Evolutionary conservation across 2,888 invertebrate genomes (phyloP).

Genomic region (Lasioglossum pauxillum): DNA sequence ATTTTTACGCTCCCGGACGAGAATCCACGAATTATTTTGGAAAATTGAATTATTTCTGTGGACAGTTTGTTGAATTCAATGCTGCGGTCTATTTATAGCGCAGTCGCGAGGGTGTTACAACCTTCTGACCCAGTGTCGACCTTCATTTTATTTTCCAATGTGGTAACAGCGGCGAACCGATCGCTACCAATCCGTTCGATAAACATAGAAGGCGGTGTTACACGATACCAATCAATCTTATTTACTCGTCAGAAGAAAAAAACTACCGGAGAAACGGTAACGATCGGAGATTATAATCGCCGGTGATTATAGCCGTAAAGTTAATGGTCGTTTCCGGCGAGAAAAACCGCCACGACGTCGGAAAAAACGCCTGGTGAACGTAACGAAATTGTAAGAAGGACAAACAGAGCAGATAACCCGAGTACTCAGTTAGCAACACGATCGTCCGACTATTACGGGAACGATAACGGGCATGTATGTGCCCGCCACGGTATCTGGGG

Average conservation of each 20-base stretch:
- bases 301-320: neutral
- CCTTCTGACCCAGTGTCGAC: neutral
- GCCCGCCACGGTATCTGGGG: slow-evolving; percentile 68
- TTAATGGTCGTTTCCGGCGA: slow-evolving; percentile 21
- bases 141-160: neutral
- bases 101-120: neutral
- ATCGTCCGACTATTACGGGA: slow-evolving; percentile 71
- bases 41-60: neutral
- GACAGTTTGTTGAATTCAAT: neutral
- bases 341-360: neutral
- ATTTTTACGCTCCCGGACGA: too few species aligned
- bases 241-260: neutral
- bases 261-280: neutral
- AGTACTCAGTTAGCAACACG: slow-evolving; percentile 70
- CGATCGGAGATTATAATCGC: neutral
- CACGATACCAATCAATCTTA: neutral
- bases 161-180: neutral
- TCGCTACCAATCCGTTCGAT: neutral
- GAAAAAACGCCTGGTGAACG: slow-evolving; percentile 45
- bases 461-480: slow-evolving; percentile 72
- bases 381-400: slow-evolving; percentile 64
- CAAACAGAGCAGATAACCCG: slow-evolving; percentile 71
- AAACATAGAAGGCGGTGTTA: neutral
- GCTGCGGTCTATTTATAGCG: neutral
- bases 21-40: neutral